These are phyloP conservation scores for Herminia tarsipennalis DNA, from an alignment of 2,888 invertebrate genomes.

Conservation along the genomic window DNA sequence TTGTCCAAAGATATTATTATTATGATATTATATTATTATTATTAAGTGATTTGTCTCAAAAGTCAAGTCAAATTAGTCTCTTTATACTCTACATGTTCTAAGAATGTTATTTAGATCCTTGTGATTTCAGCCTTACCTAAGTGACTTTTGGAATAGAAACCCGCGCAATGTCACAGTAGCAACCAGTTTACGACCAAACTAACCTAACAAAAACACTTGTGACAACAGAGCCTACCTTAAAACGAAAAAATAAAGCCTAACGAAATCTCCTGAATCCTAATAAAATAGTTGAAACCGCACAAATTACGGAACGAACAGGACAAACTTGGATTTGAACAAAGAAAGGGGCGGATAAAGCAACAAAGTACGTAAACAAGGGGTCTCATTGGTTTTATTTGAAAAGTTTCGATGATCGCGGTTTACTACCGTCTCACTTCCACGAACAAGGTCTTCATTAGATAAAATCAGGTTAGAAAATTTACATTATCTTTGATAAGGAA, in stretches of 20 bases:
- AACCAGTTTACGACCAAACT: too few species aligned
- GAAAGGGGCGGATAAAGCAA: constrained; percentile 62
- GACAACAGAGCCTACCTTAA: too few species aligned
- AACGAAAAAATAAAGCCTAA: constrained; percentile 27
- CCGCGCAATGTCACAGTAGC: too few species aligned
- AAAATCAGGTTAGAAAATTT: constrained; percentile 43
- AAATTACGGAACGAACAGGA: constrained; percentile 60
- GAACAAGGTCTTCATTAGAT: constrained; percentile 45
- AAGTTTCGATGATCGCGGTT: constrained; percentile 72
- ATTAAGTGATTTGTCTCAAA: too few species aligned
- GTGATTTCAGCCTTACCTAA: too few species aligned
- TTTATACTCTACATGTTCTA: too few species aligned
- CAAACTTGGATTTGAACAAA: constrained; percentile 66
- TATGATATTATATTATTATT: too few species aligned
- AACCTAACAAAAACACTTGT: too few species aligned
- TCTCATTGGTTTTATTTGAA: constrained; percentile 77
- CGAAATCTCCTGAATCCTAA: constrained; percentile 28
- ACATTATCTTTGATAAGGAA: constrained; percentile 30
- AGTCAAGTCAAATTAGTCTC: too few species aligned
- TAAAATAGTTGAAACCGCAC: constrained; percentile 48
- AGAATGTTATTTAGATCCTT: too few species aligned
- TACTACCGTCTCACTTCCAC: constrained; percentile 55
- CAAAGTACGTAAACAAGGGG: constrained; percentile 73
- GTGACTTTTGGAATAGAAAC: too few species aligned
- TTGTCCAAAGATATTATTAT: too few species aligned